These are phyloP conservation scores for Drosophila neonasuta DNA, from an alignment of 2,888 invertebrate genomes.

Conservation along the genomic window DNA sequence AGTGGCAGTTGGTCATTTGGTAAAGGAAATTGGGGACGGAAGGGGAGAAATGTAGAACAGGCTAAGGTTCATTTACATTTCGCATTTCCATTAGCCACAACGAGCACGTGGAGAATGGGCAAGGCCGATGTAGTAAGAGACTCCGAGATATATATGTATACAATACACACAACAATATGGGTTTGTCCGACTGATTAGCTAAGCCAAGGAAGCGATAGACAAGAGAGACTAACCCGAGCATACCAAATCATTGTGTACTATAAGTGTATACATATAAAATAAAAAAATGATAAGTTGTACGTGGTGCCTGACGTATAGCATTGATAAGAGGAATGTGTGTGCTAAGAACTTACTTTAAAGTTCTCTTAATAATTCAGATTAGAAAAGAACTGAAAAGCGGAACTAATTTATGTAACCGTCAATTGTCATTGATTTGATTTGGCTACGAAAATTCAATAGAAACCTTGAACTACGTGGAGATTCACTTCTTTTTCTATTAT, in stretches of 20 bases:
- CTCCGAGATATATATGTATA: not conserved
- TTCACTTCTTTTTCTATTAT: not conserved
- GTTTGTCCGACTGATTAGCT: conserved; percentile 43
- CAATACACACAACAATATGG: conserved; percentile 22
- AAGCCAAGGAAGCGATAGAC: conserved; percentile 12
- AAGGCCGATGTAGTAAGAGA: conserved; percentile 9
- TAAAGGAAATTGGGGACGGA: not conserved
- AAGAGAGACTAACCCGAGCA: conserved; percentile 44
- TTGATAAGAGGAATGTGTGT: conserved; percentile 32
- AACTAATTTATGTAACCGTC: conserved; percentile 47
- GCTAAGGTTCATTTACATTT: conserved; percentile 22
- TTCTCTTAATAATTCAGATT: not conserved
- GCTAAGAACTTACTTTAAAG: not conserved
- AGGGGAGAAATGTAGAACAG: not conserved
- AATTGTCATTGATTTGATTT: conserved; percentile 36
- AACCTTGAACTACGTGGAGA: conserved; percentile 46
- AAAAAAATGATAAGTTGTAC: conserved; percentile 44
- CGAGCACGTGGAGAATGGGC: conserved; percentile 28
- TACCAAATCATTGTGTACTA: conserved; percentile 24
- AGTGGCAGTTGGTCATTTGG: conserved; percentile 29
- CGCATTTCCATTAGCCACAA: conserved; percentile 40
- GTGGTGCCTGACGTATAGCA: conserved; percentile 7
- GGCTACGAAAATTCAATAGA: conserved; percentile 9
- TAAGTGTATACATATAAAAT: not conserved
- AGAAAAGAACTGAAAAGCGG: not conserved